Evolutionary conservation across 2,797 vertebrate species (phyloP).

Genomic region (Fistularia tabacaria): DNA sequence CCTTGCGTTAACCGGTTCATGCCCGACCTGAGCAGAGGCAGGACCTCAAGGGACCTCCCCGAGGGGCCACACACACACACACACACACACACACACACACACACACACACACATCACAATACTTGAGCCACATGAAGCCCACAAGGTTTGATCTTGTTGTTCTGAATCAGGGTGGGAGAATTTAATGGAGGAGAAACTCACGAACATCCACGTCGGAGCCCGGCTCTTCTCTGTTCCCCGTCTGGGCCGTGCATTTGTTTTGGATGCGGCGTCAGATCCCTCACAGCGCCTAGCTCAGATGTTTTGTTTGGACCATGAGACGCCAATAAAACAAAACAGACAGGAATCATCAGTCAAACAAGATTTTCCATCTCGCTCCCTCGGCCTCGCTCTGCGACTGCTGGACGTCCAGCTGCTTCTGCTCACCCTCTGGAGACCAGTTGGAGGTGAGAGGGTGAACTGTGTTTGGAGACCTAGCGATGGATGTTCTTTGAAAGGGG

Average conservation of each 20-base stretch:
- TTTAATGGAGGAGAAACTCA: too few relatives aligned
- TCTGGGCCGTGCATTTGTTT: conserved; percentile 44
- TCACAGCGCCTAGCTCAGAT: conserved; percentile 43
- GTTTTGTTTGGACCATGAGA: conserved; percentile 49
- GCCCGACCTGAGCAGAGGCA: too few relatives aligned
- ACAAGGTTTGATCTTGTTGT: too few relatives aligned
- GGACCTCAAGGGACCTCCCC: not conserved
- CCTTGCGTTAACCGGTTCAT: too few relatives aligned
- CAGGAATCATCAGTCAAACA: conserved; percentile 50
- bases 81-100: conserved; percentile 13
- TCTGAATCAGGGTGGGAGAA: too few relatives aligned
- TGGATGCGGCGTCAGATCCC: conserved; percentile 36
- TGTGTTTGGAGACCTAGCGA: too few relatives aligned
- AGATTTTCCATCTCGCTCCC: conserved; percentile 45
- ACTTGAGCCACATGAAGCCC: too few relatives aligned
- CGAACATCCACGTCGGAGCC: too few relatives aligned
- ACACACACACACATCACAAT: conserved; percentile 19
- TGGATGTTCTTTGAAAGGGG: too few relatives aligned
- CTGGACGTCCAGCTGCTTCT: conserved; percentile 45
- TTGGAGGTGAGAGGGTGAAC: conserved; percentile 7
- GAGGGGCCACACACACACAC: not conserved
- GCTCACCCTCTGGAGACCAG: too few relatives aligned
- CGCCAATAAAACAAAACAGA: conserved; percentile 36
- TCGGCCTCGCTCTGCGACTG: conserved; percentile 23
- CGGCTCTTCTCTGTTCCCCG: too few relatives aligned